phyloP scores from a whole-genome alignment of 2,797 vertebrate genomes.

The Arnoldichthys spilopterus region DNA sequence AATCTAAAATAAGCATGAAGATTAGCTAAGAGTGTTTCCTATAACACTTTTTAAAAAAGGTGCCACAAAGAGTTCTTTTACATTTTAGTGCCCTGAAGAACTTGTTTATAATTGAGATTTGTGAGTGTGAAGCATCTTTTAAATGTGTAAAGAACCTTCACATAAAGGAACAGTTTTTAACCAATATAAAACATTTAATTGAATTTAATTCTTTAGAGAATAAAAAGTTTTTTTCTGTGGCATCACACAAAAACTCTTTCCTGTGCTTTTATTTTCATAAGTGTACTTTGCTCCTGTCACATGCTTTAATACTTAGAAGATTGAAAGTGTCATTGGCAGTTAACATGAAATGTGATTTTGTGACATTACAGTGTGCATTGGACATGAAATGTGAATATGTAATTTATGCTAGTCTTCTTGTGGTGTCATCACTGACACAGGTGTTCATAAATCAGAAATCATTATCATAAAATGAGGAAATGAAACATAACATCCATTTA shows the following conservation, averaged over 20 bases:
- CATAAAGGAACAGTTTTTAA: too few relatives aligned
- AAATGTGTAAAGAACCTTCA: too few relatives aligned
- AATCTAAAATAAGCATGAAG: constrained; percentile 22
- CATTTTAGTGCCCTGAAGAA: too few relatives aligned
- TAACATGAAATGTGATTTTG: constrained; percentile 24
- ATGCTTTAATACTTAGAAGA: constrained; percentile 1
- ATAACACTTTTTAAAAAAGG: not conserved
- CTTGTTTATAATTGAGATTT: too few relatives aligned
- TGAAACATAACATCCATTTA: not conserved
- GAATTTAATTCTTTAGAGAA: too few relatives aligned
- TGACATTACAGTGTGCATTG: not conserved
- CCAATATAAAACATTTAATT: too few relatives aligned
- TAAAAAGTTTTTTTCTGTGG: too few relatives aligned
- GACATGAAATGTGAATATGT: constrained; percentile 24
- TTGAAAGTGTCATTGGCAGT: constrained; percentile 12
- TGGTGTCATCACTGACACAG: not conserved
- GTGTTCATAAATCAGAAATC: constrained; percentile 7
- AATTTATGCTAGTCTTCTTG: not conserved
- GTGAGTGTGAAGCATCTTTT: too few relatives aligned
- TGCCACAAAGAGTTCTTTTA: too few relatives aligned
- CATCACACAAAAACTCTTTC: too few relatives aligned
- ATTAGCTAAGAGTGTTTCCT: constrained; percentile 6
- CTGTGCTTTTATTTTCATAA: too few relatives aligned
- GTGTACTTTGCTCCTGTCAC: not conserved
- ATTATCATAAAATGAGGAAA: not conserved